A percentile compares a stretch with the other conserved stretches of the same genome.
phyloP scores from a whole-genome alignment of 2,797 vertebrate species.

The Girardinus metallicus region DNA sequence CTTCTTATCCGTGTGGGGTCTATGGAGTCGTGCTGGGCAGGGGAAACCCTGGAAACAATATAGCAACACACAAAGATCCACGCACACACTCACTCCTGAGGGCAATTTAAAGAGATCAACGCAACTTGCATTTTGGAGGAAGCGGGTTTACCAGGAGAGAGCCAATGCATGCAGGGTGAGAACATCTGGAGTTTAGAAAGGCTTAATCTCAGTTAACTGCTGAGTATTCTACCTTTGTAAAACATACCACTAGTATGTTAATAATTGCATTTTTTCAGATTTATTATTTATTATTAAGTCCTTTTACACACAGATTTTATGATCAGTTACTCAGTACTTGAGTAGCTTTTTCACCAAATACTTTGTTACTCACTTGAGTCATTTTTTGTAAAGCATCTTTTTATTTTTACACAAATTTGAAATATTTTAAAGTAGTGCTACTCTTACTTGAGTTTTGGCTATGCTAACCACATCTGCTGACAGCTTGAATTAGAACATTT shows the following conservation, averaged over 20 bases:
- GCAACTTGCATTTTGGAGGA: too few species aligned
- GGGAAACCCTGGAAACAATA: not conserved
- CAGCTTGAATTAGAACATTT: not conserved
- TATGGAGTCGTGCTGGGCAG: not conserved
- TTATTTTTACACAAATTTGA: too few species aligned
- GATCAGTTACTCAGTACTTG: too few species aligned
- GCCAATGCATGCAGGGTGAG: not conserved
- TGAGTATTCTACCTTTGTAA: not conserved
- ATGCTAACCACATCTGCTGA: too few species aligned
- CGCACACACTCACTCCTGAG: not conserved
- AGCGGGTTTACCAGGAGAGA: not conserved
- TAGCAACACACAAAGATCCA: not conserved
- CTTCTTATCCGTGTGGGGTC: not conserved
- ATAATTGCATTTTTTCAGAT: not conserved
- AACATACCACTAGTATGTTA: not conserved
- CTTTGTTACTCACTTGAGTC: too few species aligned
- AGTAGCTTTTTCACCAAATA: too few species aligned
- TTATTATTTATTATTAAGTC: not conserved
- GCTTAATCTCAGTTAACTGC: not conserved
- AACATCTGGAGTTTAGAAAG: not conserved
- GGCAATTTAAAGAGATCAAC: not conserved
- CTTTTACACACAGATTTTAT: too few species aligned
- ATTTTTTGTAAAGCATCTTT: too few species aligned
- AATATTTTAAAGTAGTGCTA: too few species aligned
- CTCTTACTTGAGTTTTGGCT: too few species aligned